phyloP scores from a whole-genome alignment of 2,888 invertebrate genomes.

The Junonia oenone region DNA sequence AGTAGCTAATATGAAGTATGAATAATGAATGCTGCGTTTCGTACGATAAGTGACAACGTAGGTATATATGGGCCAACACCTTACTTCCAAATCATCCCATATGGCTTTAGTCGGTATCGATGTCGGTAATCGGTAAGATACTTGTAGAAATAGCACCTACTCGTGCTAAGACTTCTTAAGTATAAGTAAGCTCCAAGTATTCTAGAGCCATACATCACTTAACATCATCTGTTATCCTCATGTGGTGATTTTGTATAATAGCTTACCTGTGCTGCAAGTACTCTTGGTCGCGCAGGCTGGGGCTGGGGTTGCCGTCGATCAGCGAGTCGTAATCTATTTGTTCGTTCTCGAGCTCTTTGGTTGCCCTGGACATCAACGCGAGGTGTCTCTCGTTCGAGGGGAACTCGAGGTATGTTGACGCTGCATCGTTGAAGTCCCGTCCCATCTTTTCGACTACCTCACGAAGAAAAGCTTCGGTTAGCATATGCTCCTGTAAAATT shows the following conservation, averaged over 20 bases:
- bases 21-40: too few relatives aligned
- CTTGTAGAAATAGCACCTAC: too few relatives aligned
- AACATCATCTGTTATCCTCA: too few relatives aligned
- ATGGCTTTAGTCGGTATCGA: too few relatives aligned
- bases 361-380: constrained; percentile 74
- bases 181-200: too few relatives aligned
- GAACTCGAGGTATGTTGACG: constrained; percentile 83
- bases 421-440: constrained; percentile 84
- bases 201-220: too few relatives aligned
- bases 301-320: constrained; percentile 84
- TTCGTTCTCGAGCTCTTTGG: constrained; percentile 79
- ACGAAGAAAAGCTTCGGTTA: constrained; percentile 85
- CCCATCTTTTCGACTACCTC: constrained; percentile 89
- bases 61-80: too few relatives aligned
- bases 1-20: too few relatives aligned
- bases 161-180: too few relatives aligned
- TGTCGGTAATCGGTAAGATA: too few relatives aligned
- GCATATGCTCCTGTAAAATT: constrained; percentile 78
- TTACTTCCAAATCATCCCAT: too few relatives aligned
- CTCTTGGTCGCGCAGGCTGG: constrained; percentile 92
- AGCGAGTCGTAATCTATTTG: constrained; percentile 86
- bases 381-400: constrained; percentile 71
- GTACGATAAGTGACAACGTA: too few relatives aligned
- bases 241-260: not conserved
- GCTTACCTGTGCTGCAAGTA: constrained; percentile 87